Evolutionary conservation across 2,797 vertebrate genomes (phyloP).

Genomic region (Chaenodraco wilsoni): DNA sequence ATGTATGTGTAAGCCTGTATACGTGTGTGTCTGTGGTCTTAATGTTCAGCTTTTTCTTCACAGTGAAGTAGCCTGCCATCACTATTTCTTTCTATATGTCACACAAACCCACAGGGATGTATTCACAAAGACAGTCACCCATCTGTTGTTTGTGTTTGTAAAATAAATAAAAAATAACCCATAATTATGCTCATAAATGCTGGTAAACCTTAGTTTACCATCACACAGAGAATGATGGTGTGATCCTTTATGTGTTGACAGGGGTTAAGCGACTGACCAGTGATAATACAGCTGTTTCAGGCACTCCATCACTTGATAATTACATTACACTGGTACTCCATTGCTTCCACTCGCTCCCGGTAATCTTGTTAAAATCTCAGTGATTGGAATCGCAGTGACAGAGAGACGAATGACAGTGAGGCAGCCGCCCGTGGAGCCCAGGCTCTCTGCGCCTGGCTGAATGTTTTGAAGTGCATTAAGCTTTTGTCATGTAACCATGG

Average conservation of each 20-base stretch:
- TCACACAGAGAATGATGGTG: constrained; percentile 36
- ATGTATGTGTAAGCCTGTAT: background rate
- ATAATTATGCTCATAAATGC: background rate
- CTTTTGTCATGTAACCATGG: constrained; percentile 68
- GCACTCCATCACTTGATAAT: constrained; percentile 83
- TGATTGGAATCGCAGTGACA: constrained; percentile 77
- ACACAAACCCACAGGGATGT: background rate
- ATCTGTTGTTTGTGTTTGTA: background rate
- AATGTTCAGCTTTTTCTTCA: constrained; percentile 15
- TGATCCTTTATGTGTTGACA: constrained; percentile 76
- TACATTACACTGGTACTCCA: constrained; percentile 77
- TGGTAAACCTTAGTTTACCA: constrained; percentile 33
- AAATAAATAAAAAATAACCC: constrained; percentile 8
- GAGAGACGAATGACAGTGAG: constrained; percentile 64
- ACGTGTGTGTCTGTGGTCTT: background rate
- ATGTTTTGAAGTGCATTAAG: constrained; percentile 56
- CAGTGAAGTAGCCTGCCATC: background rate
- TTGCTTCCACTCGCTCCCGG: constrained; percentile 74
- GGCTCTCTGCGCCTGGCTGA: constrained; percentile 39
- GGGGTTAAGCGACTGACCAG: constrained; percentile 79
- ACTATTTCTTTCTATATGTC: background rate
- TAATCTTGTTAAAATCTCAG: constrained; percentile 80
- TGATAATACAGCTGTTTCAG: constrained; percentile 78
- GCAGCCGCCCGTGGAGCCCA: constrained; percentile 34
- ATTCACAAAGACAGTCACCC: background rate